Evolutionary conservation across 2,888 invertebrate genomes (phyloP).

Genomic region (Parapristionchus giblindavisi): DNA sequence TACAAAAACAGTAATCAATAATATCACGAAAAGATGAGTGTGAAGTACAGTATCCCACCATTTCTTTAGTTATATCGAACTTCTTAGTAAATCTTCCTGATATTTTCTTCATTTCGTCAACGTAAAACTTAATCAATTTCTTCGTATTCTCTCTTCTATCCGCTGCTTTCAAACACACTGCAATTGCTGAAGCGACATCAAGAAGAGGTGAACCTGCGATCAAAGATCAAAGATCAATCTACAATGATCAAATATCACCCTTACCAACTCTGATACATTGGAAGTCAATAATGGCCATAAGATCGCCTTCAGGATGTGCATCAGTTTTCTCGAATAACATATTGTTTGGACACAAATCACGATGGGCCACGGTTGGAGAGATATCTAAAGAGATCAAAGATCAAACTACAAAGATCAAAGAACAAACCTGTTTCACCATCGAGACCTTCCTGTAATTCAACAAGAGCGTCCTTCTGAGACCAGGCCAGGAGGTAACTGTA

Average conservation of each 20-base stretch:
- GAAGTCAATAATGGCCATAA: slow-evolving; percentile 21
- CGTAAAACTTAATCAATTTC: slow-evolving; percentile 9
- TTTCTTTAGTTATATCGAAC: not conserved
- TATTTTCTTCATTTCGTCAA: slow-evolving; percentile 11
- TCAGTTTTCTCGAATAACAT: slow-evolving; percentile 33
- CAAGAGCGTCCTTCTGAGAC: too few relatives aligned
- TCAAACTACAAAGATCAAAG: slow-evolving; percentile 28
- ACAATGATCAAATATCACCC: too few relatives aligned
- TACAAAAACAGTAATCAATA: not conserved
- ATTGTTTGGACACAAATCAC: slow-evolving; percentile 36
- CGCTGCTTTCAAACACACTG: slow-evolving; percentile 16
- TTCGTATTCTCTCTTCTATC: not conserved
- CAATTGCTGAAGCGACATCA: slow-evolving; percentile 20
- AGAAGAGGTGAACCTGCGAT: slow-evolving; percentile 5
- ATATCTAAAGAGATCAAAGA: too few relatives aligned
- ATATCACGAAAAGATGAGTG: not conserved
- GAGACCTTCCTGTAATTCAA: too few relatives aligned
- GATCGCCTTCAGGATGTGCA: slow-evolving; percentile 11
- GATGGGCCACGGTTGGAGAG: slow-evolving; percentile 4
- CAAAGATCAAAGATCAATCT: too few relatives aligned
- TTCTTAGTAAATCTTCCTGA: slow-evolving; percentile 6
- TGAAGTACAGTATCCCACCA: slow-evolving; percentile 1
- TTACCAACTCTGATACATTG: slow-evolving; percentile 26
- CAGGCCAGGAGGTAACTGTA: too few relatives aligned
- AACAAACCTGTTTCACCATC: not conserved